Evolutionary conservation across 2,113 vertebrate genomes (phyloP), one percentile per base, ranked within the genome.

Genomic region (Tychaedon coryphoeus): DNA sequence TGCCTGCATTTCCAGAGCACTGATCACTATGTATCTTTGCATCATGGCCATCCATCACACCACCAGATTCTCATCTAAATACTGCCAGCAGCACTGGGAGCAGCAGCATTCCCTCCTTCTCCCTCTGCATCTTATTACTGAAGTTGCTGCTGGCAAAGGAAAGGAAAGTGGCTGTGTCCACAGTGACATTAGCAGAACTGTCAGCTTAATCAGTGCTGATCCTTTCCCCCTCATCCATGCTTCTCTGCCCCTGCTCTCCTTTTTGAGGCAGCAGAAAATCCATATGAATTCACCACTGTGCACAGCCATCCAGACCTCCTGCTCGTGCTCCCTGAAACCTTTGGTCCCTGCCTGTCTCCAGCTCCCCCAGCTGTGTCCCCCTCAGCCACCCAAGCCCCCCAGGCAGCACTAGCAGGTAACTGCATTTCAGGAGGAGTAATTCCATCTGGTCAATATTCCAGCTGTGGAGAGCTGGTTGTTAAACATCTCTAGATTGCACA

Each of bases 1-100:
- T 86, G 74, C 79, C 61, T 36, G 60, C 10, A 0, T 67, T 93
- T 94, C 82, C 78, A 86, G 92, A 56, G 75, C 57, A 5, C 81
- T 93, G 85, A 92, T 93, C 95, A 65, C 88, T 80, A 48, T 76
- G 72, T 95, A 95, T 96, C 94, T 94, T 90, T 90, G 47, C 64
- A 96, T 88, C 96, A 5, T 13, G 64, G 79, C 56, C 85, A 96
- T 95, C 86, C 92, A 96, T 97, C 96, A 97, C 67, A 65, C 24
- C 72, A 69, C 78, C 78, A 86, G 75, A 64, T 90, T 88, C 94
- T 90, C 85, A 88, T 96, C 93, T 88, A 62, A 96, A 95, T 77
- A 74, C 88, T 86, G 92, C 95, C 93, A 97, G 47, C 78, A 92
- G 93, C 90, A 34, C 78, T 82, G 77, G 58, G 81, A 95, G 77